These are phyloP conservation scores for Enteromius fasciolatus DNA, from an alignment of 2,797 vertebrate genomes.

Conservation along the genomic window DNA sequence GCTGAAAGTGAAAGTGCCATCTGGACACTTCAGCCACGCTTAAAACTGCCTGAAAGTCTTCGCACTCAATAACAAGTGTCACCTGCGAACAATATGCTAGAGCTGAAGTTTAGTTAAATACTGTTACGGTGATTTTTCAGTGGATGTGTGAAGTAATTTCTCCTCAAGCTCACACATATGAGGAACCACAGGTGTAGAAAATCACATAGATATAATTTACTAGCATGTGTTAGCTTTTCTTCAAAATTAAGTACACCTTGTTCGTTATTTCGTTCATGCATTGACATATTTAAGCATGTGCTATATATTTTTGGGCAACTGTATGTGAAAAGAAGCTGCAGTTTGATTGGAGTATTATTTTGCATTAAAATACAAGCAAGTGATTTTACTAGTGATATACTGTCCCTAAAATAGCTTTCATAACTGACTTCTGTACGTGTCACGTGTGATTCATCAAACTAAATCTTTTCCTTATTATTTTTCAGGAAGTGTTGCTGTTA, in stretches of 20 bases:
- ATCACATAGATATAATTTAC: not conserved
- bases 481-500: conserved; percentile 64
- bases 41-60: not conserved
- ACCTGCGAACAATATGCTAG: not conserved
- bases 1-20: not conserved
- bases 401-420: not conserved
- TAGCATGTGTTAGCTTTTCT: not conserved
- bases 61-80: not conserved
- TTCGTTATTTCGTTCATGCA: not conserved
- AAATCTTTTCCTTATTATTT: conserved; percentile 17
- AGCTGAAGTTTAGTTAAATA: not conserved
- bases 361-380: no score
- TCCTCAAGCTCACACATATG: not conserved
- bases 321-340: not conserved
- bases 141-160: not conserved
- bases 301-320: not conserved
- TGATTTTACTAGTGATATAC: not conserved
- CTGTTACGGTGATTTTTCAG: not conserved
- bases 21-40: not conserved
- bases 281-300: not conserved
- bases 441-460: not conserved
- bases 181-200: not conserved
- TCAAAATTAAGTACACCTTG: not conserved
- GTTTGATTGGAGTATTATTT: not conserved
- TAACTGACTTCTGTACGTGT: not conserved